Evolutionary conservation across 2,888 invertebrate genomes (phyloP).

Genomic region (Metalampra italica): DNA sequence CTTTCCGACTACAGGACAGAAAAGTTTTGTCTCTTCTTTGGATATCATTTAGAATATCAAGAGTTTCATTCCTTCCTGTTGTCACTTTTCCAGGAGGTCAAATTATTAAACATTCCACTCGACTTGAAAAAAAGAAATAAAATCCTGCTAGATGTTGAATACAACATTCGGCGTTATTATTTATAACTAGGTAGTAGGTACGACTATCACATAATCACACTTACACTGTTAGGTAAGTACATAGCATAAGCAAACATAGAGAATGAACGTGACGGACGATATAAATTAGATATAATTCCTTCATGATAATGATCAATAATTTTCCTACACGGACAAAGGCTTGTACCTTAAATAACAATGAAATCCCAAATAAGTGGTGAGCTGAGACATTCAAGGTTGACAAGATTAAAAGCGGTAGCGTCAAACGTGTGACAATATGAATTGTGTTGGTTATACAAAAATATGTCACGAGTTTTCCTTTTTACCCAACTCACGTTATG

Average conservation of each 20-base stretch:
- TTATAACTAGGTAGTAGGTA: not conserved
- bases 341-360: conserved; percentile 8
- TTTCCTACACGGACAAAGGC: conserved; percentile 5
- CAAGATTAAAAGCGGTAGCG: conserved; percentile 4
- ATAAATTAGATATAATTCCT: conserved; percentile 12
- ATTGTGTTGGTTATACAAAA: not conserved
- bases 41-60: no score
- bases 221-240: conserved; percentile 4
- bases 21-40: no score
- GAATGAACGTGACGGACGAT: conserved; percentile 21
- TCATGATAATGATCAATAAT: conserved; percentile 8
- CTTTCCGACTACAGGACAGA: no score
- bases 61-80: no score
- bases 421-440: not conserved
- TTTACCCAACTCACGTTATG: no score
- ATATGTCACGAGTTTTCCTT: not conserved
- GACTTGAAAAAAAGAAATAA: no score
- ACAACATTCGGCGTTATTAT: not conserved
- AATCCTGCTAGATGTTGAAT: not conserved
- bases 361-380: conserved; percentile 8
- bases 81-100: no score
- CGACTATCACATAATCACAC: not conserved
- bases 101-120: no score
- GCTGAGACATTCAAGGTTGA: conserved; percentile 11
- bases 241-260: not conserved